Evolutionary conservation across 2,113 vertebrate species (phyloP).

Genomic region (Centropus unirufus): DNA sequence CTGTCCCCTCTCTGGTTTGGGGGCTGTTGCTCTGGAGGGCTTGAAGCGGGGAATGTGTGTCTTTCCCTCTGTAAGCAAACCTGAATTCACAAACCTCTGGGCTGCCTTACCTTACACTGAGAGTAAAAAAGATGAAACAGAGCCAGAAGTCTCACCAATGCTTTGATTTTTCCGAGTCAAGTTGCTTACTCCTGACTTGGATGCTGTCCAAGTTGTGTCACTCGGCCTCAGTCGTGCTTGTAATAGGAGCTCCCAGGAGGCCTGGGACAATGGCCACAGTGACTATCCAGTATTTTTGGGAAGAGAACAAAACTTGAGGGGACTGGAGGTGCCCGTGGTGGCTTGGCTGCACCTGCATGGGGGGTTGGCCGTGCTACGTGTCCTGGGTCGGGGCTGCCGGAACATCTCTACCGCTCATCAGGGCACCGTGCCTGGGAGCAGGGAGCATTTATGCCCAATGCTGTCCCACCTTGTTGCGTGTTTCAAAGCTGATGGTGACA

Average conservation of each 20-base stretch:
- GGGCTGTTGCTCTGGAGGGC: neutral
- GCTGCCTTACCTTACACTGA: neutral
- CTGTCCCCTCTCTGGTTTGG: neutral
- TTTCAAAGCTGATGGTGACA: neutral
- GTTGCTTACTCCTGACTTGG: constrained; percentile 16
- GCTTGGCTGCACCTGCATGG: rapidly evolving
- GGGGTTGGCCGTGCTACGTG: neutral
- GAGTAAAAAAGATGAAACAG: neutral
- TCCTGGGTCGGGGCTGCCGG: rapidly evolving
- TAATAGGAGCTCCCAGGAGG: neutral
- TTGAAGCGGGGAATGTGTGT: neutral
- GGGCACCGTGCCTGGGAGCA: rapidly evolving
- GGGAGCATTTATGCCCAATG: neutral
- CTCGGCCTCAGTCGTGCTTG: neutral
- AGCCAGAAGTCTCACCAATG: neutral
- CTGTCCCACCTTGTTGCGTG: neutral
- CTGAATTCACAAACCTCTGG: neutral
- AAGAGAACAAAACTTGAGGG: neutral
- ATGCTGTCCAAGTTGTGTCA: neutral
- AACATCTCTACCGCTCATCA: rapidly evolving
- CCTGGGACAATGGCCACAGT: rapidly evolving
- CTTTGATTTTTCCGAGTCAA: constrained; percentile 4
- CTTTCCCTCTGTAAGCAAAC: neutral
- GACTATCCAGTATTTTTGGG: neutral
- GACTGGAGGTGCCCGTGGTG: neutral